Conservation (phyloP, 2,797 vertebrate genomes). For the Adelosebastes latens region DNA sequence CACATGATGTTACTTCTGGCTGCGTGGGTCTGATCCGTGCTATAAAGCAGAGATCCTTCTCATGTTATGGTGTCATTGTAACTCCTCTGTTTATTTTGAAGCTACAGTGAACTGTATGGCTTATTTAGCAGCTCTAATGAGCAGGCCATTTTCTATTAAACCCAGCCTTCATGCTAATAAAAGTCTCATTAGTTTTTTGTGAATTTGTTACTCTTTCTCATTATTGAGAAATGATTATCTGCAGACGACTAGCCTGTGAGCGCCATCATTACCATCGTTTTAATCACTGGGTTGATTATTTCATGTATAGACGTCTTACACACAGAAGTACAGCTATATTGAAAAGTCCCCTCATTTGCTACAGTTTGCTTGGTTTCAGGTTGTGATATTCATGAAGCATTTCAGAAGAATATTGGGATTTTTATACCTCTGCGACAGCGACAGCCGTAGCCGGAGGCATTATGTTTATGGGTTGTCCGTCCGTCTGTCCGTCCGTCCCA, state of each 20-base stretch:
- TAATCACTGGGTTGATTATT: conserved; percentile 24
- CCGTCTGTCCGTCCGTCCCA: too few species aligned
- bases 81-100: conserved; percentile 3
- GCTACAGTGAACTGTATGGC: conserved; percentile 3
- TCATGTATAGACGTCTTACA: background rate
- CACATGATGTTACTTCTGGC: background rate
- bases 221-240: conserved; percentile 47
- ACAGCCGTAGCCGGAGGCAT: too few species aligned
- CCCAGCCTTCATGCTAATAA: conserved; percentile 13
- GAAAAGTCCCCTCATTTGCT: background rate
- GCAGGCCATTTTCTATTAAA: conserved; percentile 32
- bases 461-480: too few species aligned
- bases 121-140: conserved; percentile 40
- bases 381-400: background rate
- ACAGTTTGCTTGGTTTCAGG: background rate
- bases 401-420: background rate
- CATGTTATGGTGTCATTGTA: background rate
- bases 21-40: background rate
- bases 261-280: conserved; percentile 19
- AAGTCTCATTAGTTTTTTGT: conserved; percentile 42
- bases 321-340: background rate
- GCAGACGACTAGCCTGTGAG: conserved; percentile 23
- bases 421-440: too few species aligned
- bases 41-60: background rate
- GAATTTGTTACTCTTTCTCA: conserved; percentile 55